Percentiles rank a stretch among this genome's conserved stretches.
These are phyloP conservation scores for Agapostemon virescens DNA, from an alignment of 2,888 invertebrate genomes.

Conservation along the genomic window DNA sequence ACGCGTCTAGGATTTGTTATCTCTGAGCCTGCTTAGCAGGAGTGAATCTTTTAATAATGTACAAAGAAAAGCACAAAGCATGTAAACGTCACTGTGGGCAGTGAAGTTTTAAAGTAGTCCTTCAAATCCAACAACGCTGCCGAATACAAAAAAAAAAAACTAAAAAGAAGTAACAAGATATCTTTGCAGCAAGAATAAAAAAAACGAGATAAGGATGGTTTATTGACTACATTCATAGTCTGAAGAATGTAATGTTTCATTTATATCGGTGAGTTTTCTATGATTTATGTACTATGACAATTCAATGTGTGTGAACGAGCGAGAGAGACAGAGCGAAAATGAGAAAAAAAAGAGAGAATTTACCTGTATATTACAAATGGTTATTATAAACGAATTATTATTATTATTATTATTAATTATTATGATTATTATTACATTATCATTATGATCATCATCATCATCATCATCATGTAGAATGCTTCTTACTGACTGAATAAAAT, in stretches of 20 bases:
- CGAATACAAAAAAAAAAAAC: slow-evolving; percentile 67
- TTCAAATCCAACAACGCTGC: slow-evolving; percentile 77
- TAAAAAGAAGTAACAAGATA: slow-evolving; percentile 64
- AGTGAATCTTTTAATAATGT: slow-evolving; percentile 58
- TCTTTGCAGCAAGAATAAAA: slow-evolving; percentile 68
- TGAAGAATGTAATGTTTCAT: slow-evolving; percentile 71
- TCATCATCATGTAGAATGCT: slow-evolving; percentile 79
- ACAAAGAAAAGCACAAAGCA: slow-evolving; percentile 60
- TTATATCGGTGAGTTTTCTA: slow-evolving; percentile 74
- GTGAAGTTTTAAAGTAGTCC: slow-evolving; percentile 67
- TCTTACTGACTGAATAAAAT: slow-evolving; percentile 81
- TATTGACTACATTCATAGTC: slow-evolving; percentile 76
- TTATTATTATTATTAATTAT: slow-evolving; percentile 59
- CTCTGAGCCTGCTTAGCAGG: slow-evolving; percentile 41
- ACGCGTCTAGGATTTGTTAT: slow-evolving; percentile 55
- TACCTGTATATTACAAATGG: slow-evolving; percentile 76
- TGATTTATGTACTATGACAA: slow-evolving; percentile 70
- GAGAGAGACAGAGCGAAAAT: slow-evolving; percentile 47
- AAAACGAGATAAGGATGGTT: slow-evolving; percentile 75
- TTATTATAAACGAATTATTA: slow-evolving; percentile 73
- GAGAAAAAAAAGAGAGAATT: slow-evolving; percentile 61
- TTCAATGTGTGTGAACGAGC: slow-evolving; percentile 66
- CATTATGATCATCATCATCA: slow-evolving; percentile 69
- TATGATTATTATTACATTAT: slow-evolving; percentile 51
- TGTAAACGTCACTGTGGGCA: slow-evolving; percentile 64